These are phyloP conservation scores for Conger conger DNA, from an alignment of 2,113 vertebrate species.

Conservation along the genomic window DNA sequence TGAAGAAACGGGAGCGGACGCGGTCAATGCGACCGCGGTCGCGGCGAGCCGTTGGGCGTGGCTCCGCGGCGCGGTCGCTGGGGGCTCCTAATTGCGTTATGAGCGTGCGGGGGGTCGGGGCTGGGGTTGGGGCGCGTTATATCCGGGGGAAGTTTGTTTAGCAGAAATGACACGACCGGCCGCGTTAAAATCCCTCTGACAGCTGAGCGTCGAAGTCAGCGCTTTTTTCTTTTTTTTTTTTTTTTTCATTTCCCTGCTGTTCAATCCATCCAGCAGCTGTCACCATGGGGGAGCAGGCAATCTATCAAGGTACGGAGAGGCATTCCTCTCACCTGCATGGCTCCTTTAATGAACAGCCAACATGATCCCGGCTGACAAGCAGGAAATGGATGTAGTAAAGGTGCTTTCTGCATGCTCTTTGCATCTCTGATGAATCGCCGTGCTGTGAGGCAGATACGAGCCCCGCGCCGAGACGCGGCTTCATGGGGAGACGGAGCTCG, in stretches of 20 bases:
- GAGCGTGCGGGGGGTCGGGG: slow-evolving; percentile 70
- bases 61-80: slow-evolving; percentile 71
- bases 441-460: slow-evolving; percentile 96
- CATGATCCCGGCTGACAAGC: slow-evolving; percentile 99
- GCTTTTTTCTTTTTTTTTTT: slow-evolving; percentile 91
- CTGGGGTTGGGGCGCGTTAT: slow-evolving; percentile 68
- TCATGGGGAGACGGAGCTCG: slow-evolving; percentile 76
- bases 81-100: slow-evolving; percentile 79
- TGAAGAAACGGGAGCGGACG: slow-evolving; percentile 50
- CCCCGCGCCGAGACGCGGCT: slow-evolving; percentile 98
- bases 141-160: slow-evolving; percentile 78
- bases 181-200: slow-evolving; percentile 97
- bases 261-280: slow-evolving; percentile 74
- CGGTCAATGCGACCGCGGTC: background rate
- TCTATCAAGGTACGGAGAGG: slow-evolving; percentile 99
- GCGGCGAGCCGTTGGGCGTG: slow-evolving; percentile 69
- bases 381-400: slow-evolving; percentile 99
- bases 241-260: slow-evolving; percentile 80
- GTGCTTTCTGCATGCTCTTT: slow-evolving; percentile 99
- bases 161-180: slow-evolving; percentile 91
- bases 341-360: slow-evolving; percentile 99
- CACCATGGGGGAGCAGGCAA: slow-evolving; percentile 99
- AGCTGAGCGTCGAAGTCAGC: slow-evolving; percentile 93
- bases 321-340: slow-evolving; percentile 99
- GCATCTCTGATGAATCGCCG: slow-evolving; percentile 99